A percentile compares a stretch with the other conserved stretches of the same genome.
Evolutionary conservation across 2,113 vertebrate species (phyloP).

Genomic region (Gavia stellata): DNA sequence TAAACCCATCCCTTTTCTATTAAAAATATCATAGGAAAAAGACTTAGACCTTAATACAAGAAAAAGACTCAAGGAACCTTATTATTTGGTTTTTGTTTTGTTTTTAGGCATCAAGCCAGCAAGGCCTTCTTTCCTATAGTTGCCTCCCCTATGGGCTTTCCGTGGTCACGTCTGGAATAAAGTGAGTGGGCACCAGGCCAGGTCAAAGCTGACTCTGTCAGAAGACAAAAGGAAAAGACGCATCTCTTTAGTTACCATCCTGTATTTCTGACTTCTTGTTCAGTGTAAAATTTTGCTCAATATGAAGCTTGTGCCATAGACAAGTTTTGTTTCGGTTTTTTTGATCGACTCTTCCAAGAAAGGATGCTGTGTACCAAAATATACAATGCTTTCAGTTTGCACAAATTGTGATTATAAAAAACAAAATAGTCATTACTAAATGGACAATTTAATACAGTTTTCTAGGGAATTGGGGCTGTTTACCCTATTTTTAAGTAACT

Average conservation of each 20-base stretch:
- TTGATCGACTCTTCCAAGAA: background rate
- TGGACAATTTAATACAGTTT: background rate
- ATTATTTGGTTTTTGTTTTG: slow-evolving; percentile 57
- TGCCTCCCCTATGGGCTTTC: slow-evolving; percentile 76
- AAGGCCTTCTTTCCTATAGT: slow-evolving; percentile 68
- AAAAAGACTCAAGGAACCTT: slow-evolving; percentile 57
- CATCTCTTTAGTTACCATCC: slow-evolving; percentile 1
- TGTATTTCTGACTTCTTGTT: background rate
- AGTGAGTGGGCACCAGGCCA: slow-evolving; percentile 78
- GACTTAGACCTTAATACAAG: slow-evolving; percentile 38
- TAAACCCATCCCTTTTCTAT: slow-evolving; percentile 72
- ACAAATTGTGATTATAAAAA: background rate
- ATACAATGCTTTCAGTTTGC: background rate
- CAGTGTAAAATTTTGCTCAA: background rate
- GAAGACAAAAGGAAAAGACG: slow-evolving; percentile 45
- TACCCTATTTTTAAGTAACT: background rate
- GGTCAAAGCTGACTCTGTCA: slow-evolving; percentile 55
- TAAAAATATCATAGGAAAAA: slow-evolving; percentile 63
- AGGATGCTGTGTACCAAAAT: background rate
- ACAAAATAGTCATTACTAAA: background rate
- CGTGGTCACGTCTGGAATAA: slow-evolving; percentile 86
- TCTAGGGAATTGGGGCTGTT: background rate
- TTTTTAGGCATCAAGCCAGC: slow-evolving; percentile 62
- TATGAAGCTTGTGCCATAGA: background rate
- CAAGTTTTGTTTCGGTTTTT: background rate